Base-by-base conservation (phyloP, 2,888 invertebrate species). In the Stramonita haemastoma region DNA sequence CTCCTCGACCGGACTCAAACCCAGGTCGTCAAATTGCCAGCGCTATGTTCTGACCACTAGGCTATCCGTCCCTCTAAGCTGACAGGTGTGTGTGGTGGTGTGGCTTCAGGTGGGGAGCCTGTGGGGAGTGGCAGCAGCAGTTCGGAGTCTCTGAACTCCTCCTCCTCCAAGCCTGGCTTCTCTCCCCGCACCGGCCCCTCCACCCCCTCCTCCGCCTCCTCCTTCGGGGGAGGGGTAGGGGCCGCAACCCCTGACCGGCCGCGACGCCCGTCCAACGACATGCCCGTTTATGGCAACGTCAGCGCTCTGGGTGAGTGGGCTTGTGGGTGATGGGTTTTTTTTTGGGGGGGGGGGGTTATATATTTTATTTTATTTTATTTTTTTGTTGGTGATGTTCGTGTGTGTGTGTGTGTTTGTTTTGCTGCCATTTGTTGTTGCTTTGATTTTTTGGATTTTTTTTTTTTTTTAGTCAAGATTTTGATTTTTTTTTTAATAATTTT, bases 71-170 rank as follows among this genome's bases (percentile, higher is more conserved):
- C n/a, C n/a, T n/a, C n/a, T n/a, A n/a, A n/a, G n/a, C n/a, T n/a
- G n/a, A n/a, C n/a, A n/a, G n/a, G n/a, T n/a, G n/a, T n/a, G n/a
- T n/a, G n/a, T n/a, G n/a, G n/a, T 66, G 26, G 5, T 60, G 17
- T 86, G 34, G 8, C 77, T 57, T 87, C 90, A 94, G 94, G 93
- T 87, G 93, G 93, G 93, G 93, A 93, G 87, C 91, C 91, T 11
- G 93, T 94, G 73, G 94, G 94, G 88, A 95, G 95, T 90, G 97
- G 97, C 91, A 97, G 97, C 32, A 97, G 97, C 32, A 98, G 98
- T 96, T 98, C 98, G 93, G 98, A 98, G 96, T 98, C 98, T 0
- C 97, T 98, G 86, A 97, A 97, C 92, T 93, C 94, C 19, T 92
- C 91, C 85, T 89, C 93, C 36, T 91, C 91, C 36, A 92, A 92